Conservation (phyloP, 2,797 vertebrate species). For the Sibirionetta formosa region DNA sequence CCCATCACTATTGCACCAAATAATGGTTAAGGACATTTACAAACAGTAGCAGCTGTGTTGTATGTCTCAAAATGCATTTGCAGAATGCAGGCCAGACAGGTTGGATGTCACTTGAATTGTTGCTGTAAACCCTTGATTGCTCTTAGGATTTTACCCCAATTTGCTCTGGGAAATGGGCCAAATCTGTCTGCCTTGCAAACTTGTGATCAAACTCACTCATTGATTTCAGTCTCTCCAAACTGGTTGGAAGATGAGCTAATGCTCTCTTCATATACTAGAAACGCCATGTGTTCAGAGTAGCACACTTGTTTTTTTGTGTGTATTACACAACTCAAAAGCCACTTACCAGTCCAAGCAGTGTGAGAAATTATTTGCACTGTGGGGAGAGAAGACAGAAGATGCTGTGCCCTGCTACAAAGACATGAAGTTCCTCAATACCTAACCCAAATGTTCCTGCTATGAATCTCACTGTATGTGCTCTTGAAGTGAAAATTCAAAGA, state of each 20-base stretch:
- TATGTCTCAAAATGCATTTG: not conserved
- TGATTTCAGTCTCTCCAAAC: not conserved
- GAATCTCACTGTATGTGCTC: not conserved
- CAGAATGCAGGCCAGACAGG: not conserved
- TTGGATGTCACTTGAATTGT: not conserved
- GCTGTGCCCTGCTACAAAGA: not conserved
- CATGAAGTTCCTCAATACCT: not conserved
- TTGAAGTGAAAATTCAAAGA: not conserved
- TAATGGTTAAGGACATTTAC: not conserved
- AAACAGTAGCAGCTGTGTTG: not conserved
- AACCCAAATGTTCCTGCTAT: not conserved
- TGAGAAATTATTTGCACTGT: not conserved
- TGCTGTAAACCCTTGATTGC: not conserved
- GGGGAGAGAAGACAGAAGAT: not conserved
- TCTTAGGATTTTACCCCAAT: not conserved
- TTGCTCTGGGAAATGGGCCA: not conserved
- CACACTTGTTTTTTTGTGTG: too few relatives aligned
- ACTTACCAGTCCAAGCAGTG: not conserved
- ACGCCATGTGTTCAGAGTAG: not conserved
- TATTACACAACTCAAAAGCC: not conserved
- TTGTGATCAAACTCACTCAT: not conserved
- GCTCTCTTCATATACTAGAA: not conserved
- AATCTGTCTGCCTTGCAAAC: not conserved
- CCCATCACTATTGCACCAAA: not conserved
- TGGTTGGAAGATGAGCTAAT: not conserved